Conservation (phyloP, 2,888 invertebrate species). For the Pediacus dermestoides region DNA sequence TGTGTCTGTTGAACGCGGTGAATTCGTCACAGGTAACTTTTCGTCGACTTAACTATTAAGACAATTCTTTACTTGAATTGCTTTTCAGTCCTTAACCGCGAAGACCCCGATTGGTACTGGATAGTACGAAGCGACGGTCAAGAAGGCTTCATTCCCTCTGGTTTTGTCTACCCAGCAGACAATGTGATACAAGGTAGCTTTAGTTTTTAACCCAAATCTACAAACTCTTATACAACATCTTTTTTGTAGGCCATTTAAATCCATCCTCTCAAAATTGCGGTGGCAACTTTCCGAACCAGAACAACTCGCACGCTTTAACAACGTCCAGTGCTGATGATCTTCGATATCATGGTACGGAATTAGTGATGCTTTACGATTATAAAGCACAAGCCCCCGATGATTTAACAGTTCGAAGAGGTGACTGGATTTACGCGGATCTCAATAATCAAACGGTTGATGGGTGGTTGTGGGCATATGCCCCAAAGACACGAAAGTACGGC, state of each 20-base stretch:
- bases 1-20: conserved; percentile 88
- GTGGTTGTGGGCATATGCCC: conserved; percentile 93
- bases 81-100: conserved; percentile 78
- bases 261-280: conserved; percentile 35
- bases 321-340: conserved; percentile 58
- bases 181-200: conserved; percentile 64
- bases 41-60: neutral
- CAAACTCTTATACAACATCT: no score
- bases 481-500: conserved; percentile 87
- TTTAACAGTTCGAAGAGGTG: conserved; percentile 83
- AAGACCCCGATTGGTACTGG: conserved; percentile 97
- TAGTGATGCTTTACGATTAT: conserved; percentile 93
- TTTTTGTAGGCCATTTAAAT: conserved; percentile 49
- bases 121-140: conserved; percentile 87
- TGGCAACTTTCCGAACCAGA: conserved; percentile 37
- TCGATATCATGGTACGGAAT: conserved; percentile 82
- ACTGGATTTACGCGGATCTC: conserved; percentile 94
- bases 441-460: conserved; percentile 92
- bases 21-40: conserved; percentile 81
- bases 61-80: neutral
- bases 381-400: conserved; percentile 94
- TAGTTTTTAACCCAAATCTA: no score
- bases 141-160: conserved; percentile 93
- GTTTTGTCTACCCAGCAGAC: conserved; percentile 88
- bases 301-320: conserved; percentile 37